Evolutionary conservation across 35 echinoderm and acorn worm species (phyloP), one percentile per base, ranked within the genome.

Genomic region (Ophiothrix spiculata): DNA sequence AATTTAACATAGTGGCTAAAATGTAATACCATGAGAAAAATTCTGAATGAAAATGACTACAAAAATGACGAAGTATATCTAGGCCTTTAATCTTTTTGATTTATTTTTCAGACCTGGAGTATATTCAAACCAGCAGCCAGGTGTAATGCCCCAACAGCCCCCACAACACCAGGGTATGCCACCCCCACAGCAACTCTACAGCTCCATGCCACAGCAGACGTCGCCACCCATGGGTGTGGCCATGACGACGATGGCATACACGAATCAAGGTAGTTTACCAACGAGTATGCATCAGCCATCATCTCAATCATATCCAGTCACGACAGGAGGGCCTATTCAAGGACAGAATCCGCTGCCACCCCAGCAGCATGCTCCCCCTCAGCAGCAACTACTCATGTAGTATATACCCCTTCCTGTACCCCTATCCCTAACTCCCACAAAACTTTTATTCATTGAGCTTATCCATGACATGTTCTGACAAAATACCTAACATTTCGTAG

Each of bases 201-300:
- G 46, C 10, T 31, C 69, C 36, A 45, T 35, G 28, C 81, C 37
- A 54, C 23, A 45, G 23, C 54, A 83, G 16, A 36, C 37, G 32
- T n/a, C 63, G 12, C 81, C 54, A 14, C 81, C 31, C 45, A 83
- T 83, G 81, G 49, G 81, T 19, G 56, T 60, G 8, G 63, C 31
- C 54, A 69, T 69, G 60, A 83, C 81, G 1, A 63, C 81, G n/a
- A 83, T 56, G 6, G 54, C 81, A 32, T 83, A 64, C 81, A 83
- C 41, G n/a, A 60, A 33, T 23, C 81, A 83, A 36, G 54, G 81
- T 31, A 83, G 81, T 35, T 49, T 83, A 16, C 81, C 81, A 12
- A n/a, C 81, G 12, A 37, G 81, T 1, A 37, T 83, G 15, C 81
- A 83, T 35, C 46, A 56, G 12, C 81, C 81, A 14, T 56, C 81